Evolutionary conservation across 1,140 invertebrate species (phyloP), one percentile per base, ranked within the genome.

Genomic region (Homalodisca vitripennis): DNA sequence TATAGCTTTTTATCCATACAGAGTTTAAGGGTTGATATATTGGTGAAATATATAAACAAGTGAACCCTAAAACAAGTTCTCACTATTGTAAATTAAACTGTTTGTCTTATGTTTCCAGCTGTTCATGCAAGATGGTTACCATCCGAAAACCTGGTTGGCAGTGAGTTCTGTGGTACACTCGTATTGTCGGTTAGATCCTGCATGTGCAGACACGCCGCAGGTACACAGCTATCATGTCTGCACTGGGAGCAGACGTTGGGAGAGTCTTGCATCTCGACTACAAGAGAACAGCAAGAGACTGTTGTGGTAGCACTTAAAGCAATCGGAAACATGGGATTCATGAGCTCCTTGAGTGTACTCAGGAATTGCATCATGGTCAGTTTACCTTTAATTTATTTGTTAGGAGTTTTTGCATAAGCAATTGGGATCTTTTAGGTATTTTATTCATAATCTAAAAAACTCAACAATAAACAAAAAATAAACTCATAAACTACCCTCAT

Each of bases 291-390:
- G 20, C 29, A 71, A 29, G 32, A 75, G 66, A 80, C 92, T 66
- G 84, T 94, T 74, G 69, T 78, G 67, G 74, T 82, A 32, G 84
- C 89, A 14, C 81, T 97, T 14, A 95, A 95, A 81, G 91, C 93
- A 1, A 79, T 97, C 24, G 93, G 92, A 17, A 98, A 97, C 75
- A 89, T 93, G 73, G 94, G 93, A 1, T 77, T 90, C 0, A 83
- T 88, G 69, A 87, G n/a, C 22, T 30, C 65, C 20, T 1, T 63
- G n/a, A 53, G 63, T 3, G 46, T 57, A 14, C 85, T 0, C 78
- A 83, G 87, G 0, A 78, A 22, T 6, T 48, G 34, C 47, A n/a
- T 32, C 55, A 22, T 3, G 3, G 29, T 53, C 20, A 32, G 29
- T 67, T 67, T n/a, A n/a, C n/a, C n/a, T n/a, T n/a, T n/a, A n/a